Conservation (phyloP, 2,888 invertebrate species). For the Phyllotreta cruciferae region DNA sequence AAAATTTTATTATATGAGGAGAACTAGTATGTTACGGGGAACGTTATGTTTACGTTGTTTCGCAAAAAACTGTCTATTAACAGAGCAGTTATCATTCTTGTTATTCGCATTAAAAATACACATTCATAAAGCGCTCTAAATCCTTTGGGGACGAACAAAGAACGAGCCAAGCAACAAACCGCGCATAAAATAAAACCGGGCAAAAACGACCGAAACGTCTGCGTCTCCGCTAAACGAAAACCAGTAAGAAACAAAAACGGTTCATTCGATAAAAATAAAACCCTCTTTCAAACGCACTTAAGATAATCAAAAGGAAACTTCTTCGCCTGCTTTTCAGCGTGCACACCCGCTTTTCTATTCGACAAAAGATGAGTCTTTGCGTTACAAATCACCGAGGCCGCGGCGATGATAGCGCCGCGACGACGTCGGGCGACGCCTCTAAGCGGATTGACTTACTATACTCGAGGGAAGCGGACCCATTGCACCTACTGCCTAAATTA, state of each 20-base stretch:
- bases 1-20: too few species aligned
- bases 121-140: too few species aligned
- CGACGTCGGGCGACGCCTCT: slow-evolving; percentile 16
- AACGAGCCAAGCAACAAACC: too few species aligned
- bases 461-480: neutral
- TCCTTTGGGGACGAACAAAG: too few species aligned
- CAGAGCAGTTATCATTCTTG: too few species aligned
- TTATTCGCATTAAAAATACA: too few species aligned
- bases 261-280: slow-evolving; percentile 15
- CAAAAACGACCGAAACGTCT: neutral
- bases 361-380: slow-evolving; percentile 21
- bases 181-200: neutral
- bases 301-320: slow-evolving; percentile 31
- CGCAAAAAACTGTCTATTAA: too few species aligned
- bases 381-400: slow-evolving; percentile 22
- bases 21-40: too few species aligned
- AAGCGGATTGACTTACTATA: slow-evolving; percentile 26
- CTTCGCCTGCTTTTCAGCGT: slow-evolving; percentile 23
- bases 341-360: slow-evolving; percentile 4
- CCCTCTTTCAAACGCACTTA: slow-evolving; percentile 22
- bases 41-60: too few species aligned
- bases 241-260: slow-evolving; percentile 16
- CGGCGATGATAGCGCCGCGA: slow-evolving; percentile 19
- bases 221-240: slow-evolving; percentile 1
- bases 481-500: neutral